A percentile compares a stretch with the other conserved stretches of the same genome.
These are phyloP conservation scores for Synergus itoensis DNA, from an alignment of 2,888 invertebrate species.

Conservation along the genomic window DNA sequence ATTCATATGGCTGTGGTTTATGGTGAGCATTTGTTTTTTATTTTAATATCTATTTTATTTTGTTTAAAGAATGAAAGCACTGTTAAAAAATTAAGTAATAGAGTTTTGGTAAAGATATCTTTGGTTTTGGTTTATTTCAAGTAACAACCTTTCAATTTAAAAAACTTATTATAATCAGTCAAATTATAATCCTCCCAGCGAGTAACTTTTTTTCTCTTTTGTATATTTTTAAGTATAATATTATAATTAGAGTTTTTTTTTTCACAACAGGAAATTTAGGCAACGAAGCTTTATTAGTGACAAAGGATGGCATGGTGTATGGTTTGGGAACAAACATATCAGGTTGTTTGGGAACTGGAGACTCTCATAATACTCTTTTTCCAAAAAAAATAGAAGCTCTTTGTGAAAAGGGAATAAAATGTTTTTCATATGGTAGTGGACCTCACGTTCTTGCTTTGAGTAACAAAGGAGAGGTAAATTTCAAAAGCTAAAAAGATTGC, in stretches of 20 bases:
- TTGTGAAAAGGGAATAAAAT: conserved; percentile 79
- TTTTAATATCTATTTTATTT: background rate
- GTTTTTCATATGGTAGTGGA: conserved; percentile 81
- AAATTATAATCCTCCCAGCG: too few species aligned
- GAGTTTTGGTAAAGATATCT: too few species aligned
- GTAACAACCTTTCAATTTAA: too few species aligned
- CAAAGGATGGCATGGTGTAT: conserved; percentile 80
- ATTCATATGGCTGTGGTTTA: conserved; percentile 80
- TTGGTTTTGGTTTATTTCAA: too few species aligned
- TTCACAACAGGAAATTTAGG: conserved; percentile 78
- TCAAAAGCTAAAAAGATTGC: background rate
- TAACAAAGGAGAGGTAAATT: conserved; percentile 77
- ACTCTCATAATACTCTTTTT: conserved; percentile 78
- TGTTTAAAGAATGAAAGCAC: background rate
- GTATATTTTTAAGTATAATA: too few species aligned
- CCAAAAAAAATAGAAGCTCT: conserved; percentile 79
- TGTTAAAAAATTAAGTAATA: background rate
- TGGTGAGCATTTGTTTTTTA: conserved; percentile 72
- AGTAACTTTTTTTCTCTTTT: too few species aligned
- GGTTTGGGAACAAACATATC: conserved; percentile 81
- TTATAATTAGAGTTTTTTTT: background rate
- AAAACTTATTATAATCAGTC: background rate
- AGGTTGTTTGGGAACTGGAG: conserved; percentile 81
- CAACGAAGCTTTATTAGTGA: conserved; percentile 82
- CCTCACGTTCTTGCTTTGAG: conserved; percentile 82